Conservation (phyloP, 2,797 vertebrate species). For the Toxotes lorentzi region DNA sequence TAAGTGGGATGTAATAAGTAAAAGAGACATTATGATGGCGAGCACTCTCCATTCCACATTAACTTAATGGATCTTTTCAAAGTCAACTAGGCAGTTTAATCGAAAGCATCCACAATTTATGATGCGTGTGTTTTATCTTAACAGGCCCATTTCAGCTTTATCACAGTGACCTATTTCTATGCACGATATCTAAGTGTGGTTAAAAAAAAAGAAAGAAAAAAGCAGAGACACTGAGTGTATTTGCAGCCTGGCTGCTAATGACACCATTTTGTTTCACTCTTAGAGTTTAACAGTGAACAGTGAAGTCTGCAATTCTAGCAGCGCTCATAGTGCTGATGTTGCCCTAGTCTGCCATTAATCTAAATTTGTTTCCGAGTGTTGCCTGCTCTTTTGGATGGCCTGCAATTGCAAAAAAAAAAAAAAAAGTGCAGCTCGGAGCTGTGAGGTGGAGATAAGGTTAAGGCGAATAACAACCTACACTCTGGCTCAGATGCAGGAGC, state of each 20-base stretch:
- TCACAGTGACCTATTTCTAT: slow-evolving; percentile 21
- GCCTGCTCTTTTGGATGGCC: slow-evolving; percentile 19
- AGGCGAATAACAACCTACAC: slow-evolving; percentile 32
- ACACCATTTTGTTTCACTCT: slow-evolving; percentile 11
- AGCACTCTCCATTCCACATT: slow-evolving; percentile 30
- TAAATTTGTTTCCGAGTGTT: slow-evolving; percentile 50
- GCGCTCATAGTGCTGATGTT: slow-evolving; percentile 36
- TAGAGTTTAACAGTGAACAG: slow-evolving; percentile 4
- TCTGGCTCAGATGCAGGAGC: slow-evolving; percentile 30
- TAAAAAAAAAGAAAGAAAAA: not conserved
- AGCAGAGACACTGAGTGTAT: slow-evolving; percentile 18
- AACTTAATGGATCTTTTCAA: slow-evolving; percentile 54
- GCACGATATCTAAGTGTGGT: not conserved
- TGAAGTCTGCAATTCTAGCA: slow-evolving; percentile 8
- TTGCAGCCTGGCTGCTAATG: slow-evolving; percentile 25
- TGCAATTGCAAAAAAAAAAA: slow-evolving; percentile 49
- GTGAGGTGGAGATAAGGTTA: slow-evolving; percentile 63
- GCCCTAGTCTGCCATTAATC: slow-evolving; percentile 35
- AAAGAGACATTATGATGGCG: slow-evolving; percentile 39
- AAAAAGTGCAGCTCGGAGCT: slow-evolving; percentile 55
- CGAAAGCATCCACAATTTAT: slow-evolving; percentile 41
- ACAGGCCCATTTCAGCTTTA: slow-evolving; percentile 30
- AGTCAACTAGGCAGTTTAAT: slow-evolving; percentile 46
- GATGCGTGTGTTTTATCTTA: slow-evolving; percentile 34
- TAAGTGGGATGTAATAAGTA: slow-evolving; percentile 43